A percentile compares a stretch with the other conserved stretches of the same genome.
These are phyloP conservation scores for Heteropelma amictum DNA, from an alignment of 2,888 invertebrate species.

Conservation along the genomic window DNA sequence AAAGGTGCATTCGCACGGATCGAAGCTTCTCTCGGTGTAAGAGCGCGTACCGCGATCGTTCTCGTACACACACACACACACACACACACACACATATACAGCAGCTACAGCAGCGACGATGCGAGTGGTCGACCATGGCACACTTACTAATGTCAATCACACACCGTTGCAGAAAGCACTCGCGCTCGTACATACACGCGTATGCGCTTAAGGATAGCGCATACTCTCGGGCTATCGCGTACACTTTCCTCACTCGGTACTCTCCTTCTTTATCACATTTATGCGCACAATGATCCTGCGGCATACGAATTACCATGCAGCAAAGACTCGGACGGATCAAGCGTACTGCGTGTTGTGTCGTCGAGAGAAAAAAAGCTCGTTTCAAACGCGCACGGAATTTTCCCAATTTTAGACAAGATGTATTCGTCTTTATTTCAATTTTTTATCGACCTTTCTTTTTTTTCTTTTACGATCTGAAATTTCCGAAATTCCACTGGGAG, in stretches of 20 bases:
- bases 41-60: background rate
- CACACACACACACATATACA: background rate
- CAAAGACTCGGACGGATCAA: no score
- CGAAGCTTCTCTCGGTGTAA: conserved; percentile 48
- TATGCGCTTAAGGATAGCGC: conserved; percentile 15
- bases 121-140: conserved; percentile 76
- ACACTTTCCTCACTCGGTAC: background rate
- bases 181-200: background rate
- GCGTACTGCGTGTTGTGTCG: background rate
- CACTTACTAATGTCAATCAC: conserved; percentile 78
- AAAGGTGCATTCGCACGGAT: conserved; percentile 62
- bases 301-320: background rate
- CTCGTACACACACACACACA: background rate
- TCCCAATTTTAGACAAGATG: no score
- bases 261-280: background rate
- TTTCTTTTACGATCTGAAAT: no score
- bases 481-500: no score
- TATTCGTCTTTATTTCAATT: no score
- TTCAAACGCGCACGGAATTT: no score
- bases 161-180: conserved; percentile 73
- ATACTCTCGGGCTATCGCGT: conserved; percentile 2
- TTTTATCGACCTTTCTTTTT: no score
- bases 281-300: background rate
- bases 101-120: conserved; percentile 63
- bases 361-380: background rate